Percentiles rank a stretch among this genome's conserved stretches.
phyloP scores from a whole-genome alignment of 2,797 vertebrate species.

The Luscinia megarhynchos region DNA sequence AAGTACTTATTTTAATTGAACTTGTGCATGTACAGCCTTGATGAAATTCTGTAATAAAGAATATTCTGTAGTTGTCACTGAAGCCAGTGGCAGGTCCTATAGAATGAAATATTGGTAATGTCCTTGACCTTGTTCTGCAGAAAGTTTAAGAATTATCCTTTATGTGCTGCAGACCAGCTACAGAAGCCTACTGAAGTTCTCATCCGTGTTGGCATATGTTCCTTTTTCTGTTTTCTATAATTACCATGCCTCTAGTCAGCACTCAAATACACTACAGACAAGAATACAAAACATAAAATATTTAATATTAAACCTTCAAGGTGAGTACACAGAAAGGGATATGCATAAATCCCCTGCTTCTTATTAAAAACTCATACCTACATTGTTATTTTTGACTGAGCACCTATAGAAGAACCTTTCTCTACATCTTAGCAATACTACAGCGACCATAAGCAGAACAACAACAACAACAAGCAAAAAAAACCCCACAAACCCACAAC shows the following conservation, averaged over 20 bases:
- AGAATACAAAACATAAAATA: constrained; percentile 7
- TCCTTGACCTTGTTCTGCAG: neutral
- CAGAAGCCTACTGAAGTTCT: neutral
- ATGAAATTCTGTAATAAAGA: neutral
- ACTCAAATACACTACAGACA: neutral
- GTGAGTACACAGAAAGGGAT: neutral
- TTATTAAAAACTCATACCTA: neutral
- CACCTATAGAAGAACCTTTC: neutral
- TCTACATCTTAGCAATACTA: neutral
- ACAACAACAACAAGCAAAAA: neutral
- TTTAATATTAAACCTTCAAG: constrained; percentile 34
- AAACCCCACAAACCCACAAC: neutral
- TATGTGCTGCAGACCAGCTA: neutral
- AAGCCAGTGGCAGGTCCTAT: neutral
- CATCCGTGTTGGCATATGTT: neutral
- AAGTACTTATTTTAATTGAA: neutral
- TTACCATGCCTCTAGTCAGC: neutral
- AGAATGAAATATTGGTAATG: neutral
- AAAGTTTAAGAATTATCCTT: neutral
- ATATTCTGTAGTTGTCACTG: neutral
- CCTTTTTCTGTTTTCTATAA: neutral
- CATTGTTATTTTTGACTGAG: neutral
- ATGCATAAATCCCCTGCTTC: neutral
- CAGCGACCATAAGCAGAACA: neutral
- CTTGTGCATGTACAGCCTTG: neutral